A percentile compares a stretch with the other conserved stretches of the same genome.
phyloP scores from a whole-genome alignment of 2,888 invertebrate species.

The Lepidochitona cinerea region DNA sequence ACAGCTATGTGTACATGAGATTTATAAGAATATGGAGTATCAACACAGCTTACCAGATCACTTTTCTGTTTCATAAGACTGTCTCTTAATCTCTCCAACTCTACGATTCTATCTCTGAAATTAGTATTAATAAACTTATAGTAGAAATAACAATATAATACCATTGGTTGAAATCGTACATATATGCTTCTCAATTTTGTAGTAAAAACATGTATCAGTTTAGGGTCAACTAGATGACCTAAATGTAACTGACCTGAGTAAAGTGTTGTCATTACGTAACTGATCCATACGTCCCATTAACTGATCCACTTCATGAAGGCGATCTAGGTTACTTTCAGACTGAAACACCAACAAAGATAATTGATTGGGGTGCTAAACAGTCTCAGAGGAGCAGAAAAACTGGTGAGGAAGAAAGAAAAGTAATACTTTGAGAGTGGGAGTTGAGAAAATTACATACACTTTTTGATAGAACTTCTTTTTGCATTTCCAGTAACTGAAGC shows the following conservation, averaged over 20 bases:
- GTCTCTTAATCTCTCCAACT: conserved; percentile 53
- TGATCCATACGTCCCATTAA: conserved; percentile 52
- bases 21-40: too few relatives aligned
- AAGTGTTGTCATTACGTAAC: conserved; percentile 54
- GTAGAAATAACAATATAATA: too few relatives aligned
- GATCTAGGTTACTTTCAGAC: conserved; percentile 49
- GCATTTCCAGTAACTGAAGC: conserved; percentile 66
- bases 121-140: too few relatives aligned
- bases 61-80: conserved; percentile 55
- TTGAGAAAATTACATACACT: conserved; percentile 40
- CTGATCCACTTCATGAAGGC: conserved; percentile 53
- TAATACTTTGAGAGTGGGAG: neutral
- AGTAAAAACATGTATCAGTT: too few relatives aligned
- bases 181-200: too few relatives aligned
- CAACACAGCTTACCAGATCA: conserved; percentile 31
- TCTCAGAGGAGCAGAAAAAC: neutral
- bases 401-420: neutral
- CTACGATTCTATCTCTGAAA: conserved; percentile 45
- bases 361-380: too few relatives aligned
- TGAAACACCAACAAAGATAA: conserved; percentile 17
- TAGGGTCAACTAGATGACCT: too few relatives aligned
- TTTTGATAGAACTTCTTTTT: conserved; percentile 65
- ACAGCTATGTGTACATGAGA: too few relatives aligned
- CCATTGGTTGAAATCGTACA: too few relatives aligned
- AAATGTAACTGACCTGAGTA: conserved; percentile 43